A percentile compares a stretch with the other conserved stretches of the same genome.
Conservation (phyloP, 2,113 vertebrate genomes). For the Garra rufa region DNA sequence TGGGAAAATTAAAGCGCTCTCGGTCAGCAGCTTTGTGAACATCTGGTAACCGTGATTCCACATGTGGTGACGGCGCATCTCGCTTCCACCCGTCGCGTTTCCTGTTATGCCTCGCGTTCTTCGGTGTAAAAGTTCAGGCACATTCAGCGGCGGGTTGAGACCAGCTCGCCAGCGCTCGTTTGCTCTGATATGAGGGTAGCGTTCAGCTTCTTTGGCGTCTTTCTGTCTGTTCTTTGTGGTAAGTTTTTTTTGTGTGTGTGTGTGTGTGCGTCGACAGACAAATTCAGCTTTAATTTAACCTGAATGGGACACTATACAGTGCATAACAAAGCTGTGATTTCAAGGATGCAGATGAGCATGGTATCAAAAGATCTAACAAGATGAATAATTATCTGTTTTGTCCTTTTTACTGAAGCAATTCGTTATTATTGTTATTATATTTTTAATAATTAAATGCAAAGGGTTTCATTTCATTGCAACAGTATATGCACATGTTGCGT, state of each 20-base stretch:
- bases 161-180: slow-evolving; percentile 67
- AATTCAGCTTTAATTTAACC: neutral
- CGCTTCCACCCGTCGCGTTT: slow-evolving; percentile 72
- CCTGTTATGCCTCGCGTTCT: slow-evolving; percentile 76
- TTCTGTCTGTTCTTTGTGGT: slow-evolving; percentile 76
- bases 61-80: slow-evolving; percentile 63
- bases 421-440: neutral
- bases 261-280: slow-evolving; percentile 60
- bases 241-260: slow-evolving; percentile 72
- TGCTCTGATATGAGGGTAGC: slow-evolving; percentile 80
- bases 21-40: slow-evolving; percentile 53
- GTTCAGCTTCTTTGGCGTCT: slow-evolving; percentile 73
- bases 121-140: slow-evolving; percentile 63
- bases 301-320: neutral
- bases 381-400: neutral
- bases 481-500: neutral
- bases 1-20: slow-evolving; percentile 38
- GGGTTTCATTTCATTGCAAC: neutral
- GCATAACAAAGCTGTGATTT: neutral
- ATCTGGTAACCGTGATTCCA: slow-evolving; percentile 72
- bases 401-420: neutral
- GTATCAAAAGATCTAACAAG: neutral
- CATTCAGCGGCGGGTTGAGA: slow-evolving; percentile 61
- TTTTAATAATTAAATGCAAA: neutral
- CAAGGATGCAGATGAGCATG: neutral